Conservation (phyloP, 2,113 vertebrate species). For the Zapornia atra region DNA sequence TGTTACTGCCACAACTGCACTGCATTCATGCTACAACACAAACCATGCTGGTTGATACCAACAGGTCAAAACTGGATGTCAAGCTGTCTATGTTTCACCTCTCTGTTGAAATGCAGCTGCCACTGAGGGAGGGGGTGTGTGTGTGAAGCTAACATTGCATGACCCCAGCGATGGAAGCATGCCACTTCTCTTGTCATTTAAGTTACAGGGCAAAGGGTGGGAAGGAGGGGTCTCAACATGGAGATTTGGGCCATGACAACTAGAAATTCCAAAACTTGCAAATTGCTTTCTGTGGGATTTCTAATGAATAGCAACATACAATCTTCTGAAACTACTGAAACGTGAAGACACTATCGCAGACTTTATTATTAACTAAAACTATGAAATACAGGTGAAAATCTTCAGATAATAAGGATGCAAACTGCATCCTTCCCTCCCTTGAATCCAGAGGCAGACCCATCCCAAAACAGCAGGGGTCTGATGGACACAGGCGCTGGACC, state of each 20-base stretch:
- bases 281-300: slow-evolving; percentile 40
- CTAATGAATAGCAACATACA: neutral
- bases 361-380: neutral
- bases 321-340: neutral
- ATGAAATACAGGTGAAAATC: neutral
- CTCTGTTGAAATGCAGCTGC: neutral
- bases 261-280: neutral
- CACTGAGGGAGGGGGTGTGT: no score
- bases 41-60: neutral
- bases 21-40: no score
- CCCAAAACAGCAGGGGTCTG: neutral
- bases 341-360: neutral
- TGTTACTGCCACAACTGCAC: rapidly evolving
- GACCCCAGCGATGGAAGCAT: neutral
- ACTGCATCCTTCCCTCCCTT: neutral
- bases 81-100: neutral
- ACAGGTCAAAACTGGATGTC: neutral
- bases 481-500: neutral
- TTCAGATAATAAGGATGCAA: neutral
- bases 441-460: neutral
- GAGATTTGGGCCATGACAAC: neutral
- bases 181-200: neutral
- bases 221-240: neutral
- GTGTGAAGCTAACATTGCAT: neutral
- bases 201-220: neutral